phyloP scores from a whole-genome alignment of 2,113 vertebrate species.

The Oreochromis niloticus region DNA sequence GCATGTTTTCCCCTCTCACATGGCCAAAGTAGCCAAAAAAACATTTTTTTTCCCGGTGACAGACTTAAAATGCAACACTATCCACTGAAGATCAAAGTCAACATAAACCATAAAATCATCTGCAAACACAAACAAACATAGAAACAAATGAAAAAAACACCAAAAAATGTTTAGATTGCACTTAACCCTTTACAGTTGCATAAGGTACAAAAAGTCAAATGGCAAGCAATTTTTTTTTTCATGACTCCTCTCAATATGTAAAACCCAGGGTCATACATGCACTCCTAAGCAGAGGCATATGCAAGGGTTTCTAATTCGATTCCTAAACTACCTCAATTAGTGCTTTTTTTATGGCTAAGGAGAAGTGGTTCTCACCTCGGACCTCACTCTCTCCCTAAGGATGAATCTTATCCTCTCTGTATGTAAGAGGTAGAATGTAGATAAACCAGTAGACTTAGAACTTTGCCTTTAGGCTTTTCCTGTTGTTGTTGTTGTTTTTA shows the following conservation, averaged over 20 bases:
- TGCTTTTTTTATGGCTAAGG: background rate
- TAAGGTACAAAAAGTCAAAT: too few species aligned
- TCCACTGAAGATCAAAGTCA: background rate
- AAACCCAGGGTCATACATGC: background rate
- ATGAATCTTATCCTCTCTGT: background rate
- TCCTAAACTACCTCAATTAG: background rate
- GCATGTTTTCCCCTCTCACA: conserved; percentile 18
- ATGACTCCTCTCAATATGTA: background rate
- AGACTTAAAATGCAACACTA: background rate
- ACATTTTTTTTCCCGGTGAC: background rate
- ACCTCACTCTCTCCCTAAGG: background rate
- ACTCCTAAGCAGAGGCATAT: background rate
- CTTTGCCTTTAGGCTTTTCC: background rate
- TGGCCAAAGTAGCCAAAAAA: background rate
- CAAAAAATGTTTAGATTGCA: background rate
- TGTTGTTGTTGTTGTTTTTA: background rate
- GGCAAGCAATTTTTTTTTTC: background rate
- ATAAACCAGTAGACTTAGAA: conserved; percentile 1
- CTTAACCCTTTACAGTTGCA: background rate
- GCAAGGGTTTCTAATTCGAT: background rate
- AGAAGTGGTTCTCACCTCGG: background rate
- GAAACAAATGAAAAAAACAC: background rate
- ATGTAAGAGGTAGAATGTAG: background rate
- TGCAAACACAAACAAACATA: background rate
- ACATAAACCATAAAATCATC: background rate